Conservation (phyloP, 2,888 invertebrate genomes). For the Antheraea assamensis region DNA sequence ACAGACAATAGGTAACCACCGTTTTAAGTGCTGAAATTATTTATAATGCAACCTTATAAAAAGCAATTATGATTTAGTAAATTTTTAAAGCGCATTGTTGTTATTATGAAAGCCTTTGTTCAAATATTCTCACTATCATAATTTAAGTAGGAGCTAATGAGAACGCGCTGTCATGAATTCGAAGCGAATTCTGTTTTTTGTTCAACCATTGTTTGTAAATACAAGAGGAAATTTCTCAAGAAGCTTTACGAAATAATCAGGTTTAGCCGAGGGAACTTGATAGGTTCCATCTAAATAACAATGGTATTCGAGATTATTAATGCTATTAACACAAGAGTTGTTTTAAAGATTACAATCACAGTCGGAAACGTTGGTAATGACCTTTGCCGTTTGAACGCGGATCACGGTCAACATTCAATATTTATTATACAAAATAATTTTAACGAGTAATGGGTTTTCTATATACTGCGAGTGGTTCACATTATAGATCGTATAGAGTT, state of each 20-base stretch:
- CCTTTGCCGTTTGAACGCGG: conserved; percentile 61
- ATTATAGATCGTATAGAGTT: conserved; percentile 32
- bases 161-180: conserved; percentile 46
- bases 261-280: conserved; percentile 20
- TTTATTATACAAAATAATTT: conserved; percentile 31
- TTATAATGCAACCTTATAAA: conserved; percentile 31
- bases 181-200: conserved; percentile 53
- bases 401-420: conserved; percentile 55
- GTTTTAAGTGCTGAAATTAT: conserved; percentile 28
- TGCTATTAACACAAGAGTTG: conserved; percentile 29
- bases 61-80: conserved; percentile 25
- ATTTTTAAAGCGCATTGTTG: conserved; percentile 28
- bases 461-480: conserved; percentile 10
- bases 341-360: conserved; percentile 23
- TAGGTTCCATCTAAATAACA: conserved; percentile 21
- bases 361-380: conserved; percentile 53
- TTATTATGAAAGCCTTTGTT: conserved; percentile 50
- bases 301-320: conserved; percentile 25
- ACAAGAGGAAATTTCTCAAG: conserved; percentile 53
- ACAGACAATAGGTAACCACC: conserved; percentile 21
- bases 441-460: background rate
- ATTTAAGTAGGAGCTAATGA: conserved; percentile 43
- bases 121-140: conserved; percentile 43
- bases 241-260: conserved; percentile 45
- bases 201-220: conserved; percentile 59